Evolutionary conservation across 2,113 vertebrate genomes (phyloP).

Genomic region (Cygnus atratus): DNA sequence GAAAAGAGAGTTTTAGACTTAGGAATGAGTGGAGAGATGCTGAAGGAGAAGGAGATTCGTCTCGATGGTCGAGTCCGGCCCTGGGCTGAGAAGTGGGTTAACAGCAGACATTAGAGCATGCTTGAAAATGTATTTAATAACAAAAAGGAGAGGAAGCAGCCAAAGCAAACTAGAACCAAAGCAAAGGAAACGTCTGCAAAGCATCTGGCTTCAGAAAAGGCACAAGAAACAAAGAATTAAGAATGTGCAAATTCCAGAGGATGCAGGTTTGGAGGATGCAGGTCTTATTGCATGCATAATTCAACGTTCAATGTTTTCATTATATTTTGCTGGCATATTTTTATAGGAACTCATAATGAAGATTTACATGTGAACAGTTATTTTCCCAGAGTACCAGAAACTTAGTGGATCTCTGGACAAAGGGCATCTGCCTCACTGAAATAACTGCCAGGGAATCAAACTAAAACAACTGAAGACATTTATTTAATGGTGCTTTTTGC

Average conservation of each 20-base stretch:
- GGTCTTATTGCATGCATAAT: not conserved
- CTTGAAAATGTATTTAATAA: constrained; percentile 53
- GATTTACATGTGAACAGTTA: not conserved
- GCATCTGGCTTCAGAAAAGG: constrained; percentile 1
- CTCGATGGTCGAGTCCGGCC: constrained; percentile 80
- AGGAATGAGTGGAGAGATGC: constrained; percentile 89
- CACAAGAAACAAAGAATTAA: not conserved
- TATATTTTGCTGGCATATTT: not conserved
- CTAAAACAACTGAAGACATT: not conserved
- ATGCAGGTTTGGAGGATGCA: not conserved
- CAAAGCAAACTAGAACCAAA: constrained; percentile 1
- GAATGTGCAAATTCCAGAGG: not conserved
- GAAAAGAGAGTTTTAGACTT: constrained; percentile 90
- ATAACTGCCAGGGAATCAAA: not conserved
- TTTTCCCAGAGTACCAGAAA: not conserved
- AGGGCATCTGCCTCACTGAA: not conserved
- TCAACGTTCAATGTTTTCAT: rapidly evolving
- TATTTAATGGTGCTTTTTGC: not conserved
- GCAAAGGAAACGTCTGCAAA: constrained; percentile 12
- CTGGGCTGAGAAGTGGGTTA: constrained; percentile 79
- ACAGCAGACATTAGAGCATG: constrained; percentile 76
- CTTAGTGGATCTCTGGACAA: not conserved
- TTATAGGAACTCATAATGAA: not conserved
- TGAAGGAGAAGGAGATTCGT: constrained; percentile 91
- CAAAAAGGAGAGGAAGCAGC: constrained; percentile 18